Conservation (phyloP, 1,140 invertebrate species). For the Lepidurus couesii region DNA sequence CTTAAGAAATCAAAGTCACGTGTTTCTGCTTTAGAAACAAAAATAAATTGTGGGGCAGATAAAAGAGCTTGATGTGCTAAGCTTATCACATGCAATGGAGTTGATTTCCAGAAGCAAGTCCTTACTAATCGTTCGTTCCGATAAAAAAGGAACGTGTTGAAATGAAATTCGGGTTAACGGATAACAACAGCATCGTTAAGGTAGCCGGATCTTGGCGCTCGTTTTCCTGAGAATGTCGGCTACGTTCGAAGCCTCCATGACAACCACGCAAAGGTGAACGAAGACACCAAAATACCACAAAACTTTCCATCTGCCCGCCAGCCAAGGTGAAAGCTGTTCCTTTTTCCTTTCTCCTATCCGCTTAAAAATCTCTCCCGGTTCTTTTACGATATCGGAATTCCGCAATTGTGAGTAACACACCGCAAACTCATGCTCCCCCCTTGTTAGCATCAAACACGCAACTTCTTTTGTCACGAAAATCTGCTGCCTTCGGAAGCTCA, state of each 20-base stretch:
- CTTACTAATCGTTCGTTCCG: no score
- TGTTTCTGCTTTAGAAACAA: neutral
- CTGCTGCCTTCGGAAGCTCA: neutral
- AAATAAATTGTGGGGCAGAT: neutral
- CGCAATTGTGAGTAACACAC: neutral
- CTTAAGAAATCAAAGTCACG: neutral
- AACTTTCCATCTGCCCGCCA: neutral
- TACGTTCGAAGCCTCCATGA: neutral
- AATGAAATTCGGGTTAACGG: neutral
- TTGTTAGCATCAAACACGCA: neutral
- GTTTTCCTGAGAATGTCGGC: neutral
- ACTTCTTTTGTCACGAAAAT: neutral
- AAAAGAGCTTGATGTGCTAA: neutral
- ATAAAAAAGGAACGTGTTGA: neutral
- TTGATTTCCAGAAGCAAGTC: no score
- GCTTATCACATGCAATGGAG: no score
- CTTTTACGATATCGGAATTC: neutral
- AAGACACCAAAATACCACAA: neutral
- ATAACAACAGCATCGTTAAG: neutral
- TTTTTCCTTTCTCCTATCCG: neutral
- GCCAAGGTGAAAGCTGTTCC: neutral
- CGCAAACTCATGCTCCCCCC: neutral
- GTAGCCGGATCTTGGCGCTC: slow-evolving; percentile 16
- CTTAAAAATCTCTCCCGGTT: neutral
- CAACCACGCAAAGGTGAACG: neutral